Conservation (phyloP, 2,888 invertebrate species). For the Habroteleia sp. region DNA sequence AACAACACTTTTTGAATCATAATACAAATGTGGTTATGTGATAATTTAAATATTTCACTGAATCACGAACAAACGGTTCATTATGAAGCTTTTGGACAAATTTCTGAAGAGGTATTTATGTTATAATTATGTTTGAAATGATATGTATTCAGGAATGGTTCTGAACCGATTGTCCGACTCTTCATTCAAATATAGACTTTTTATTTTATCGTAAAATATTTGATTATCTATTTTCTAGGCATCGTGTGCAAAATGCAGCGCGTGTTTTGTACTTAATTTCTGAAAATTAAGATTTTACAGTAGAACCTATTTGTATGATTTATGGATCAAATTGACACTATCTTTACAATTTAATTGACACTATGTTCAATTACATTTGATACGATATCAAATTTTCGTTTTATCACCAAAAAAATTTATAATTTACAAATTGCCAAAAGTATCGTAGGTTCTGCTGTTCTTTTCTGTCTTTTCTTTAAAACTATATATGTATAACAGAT, state of each 20-base stretch:
- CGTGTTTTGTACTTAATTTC: conserved; percentile 51
- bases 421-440: conserved; percentile 33
- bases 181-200: conserved; percentile 16
- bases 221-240: conserved; percentile 37
- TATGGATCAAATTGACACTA: conserved; percentile 11
- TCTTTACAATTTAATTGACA: conserved; percentile 33
- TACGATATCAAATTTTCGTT: conserved; percentile 38
- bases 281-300: conserved; percentile 43
- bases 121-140: conserved; percentile 21
- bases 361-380: conserved; percentile 12
- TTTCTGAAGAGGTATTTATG: background rate
- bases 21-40: conserved; percentile 30
- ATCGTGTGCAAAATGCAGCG: conserved; percentile 51
- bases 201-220: conserved; percentile 33
- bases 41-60: conserved; percentile 10
- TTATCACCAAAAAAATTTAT: conserved; percentile 20
- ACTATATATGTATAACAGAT: conserved; percentile 27
- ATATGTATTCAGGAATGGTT: conserved; percentile 39
- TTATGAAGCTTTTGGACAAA: conserved; percentile 15
- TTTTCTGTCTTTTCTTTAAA: conserved; percentile 11
- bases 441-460: conserved; percentile 35
- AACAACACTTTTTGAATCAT: conserved; percentile 33
- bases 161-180: conserved; percentile 41
- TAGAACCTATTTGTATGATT: conserved; percentile 27
- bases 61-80: conserved; percentile 41